Percentiles rank a stretch among this genome's conserved stretches.
These are phyloP conservation scores for Mirza zaza DNA, from an alignment of 2,113 vertebrate species.

Conservation along the genomic window DNA sequence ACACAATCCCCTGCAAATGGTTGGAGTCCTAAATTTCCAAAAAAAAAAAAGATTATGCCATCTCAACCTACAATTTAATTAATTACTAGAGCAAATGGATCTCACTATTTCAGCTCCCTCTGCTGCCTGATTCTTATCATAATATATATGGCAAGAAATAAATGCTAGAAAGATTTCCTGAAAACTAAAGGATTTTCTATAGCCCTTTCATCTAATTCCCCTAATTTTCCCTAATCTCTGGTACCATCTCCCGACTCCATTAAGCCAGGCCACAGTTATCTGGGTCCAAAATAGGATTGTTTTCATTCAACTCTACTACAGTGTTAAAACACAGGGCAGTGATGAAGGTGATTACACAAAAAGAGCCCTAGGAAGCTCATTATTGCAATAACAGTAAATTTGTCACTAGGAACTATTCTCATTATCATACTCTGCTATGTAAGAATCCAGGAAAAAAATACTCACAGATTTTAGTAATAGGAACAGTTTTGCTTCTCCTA, in stretches of 20 bases:
- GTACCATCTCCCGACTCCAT: neutral
- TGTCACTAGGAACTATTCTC: neutral
- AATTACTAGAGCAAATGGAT: neutral
- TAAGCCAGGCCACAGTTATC: neutral
- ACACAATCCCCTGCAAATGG: neutral
- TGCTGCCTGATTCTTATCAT: neutral
- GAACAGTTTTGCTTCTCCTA: neutral
- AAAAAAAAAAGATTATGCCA: neutral
- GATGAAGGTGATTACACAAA: neutral
- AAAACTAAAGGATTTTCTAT: neutral
- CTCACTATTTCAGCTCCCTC: neutral
- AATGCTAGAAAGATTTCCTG: neutral
- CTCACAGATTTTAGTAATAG: neutral
- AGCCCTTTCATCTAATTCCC: neutral
- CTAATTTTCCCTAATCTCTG: neutral
- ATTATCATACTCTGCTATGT: neutral
- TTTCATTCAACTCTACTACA: neutral
- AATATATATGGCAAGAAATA: neutral
- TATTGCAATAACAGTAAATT: neutral
- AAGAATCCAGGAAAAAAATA: neutral
- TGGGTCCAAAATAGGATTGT: neutral
- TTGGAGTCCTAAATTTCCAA: neutral
- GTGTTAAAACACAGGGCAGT: neutral
- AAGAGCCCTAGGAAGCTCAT: neutral
- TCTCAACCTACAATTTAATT: conserved; percentile 22